phyloP scores from a whole-genome alignment of 1,140 invertebrate genomes.

The Drosophila melanogaster region DNA sequence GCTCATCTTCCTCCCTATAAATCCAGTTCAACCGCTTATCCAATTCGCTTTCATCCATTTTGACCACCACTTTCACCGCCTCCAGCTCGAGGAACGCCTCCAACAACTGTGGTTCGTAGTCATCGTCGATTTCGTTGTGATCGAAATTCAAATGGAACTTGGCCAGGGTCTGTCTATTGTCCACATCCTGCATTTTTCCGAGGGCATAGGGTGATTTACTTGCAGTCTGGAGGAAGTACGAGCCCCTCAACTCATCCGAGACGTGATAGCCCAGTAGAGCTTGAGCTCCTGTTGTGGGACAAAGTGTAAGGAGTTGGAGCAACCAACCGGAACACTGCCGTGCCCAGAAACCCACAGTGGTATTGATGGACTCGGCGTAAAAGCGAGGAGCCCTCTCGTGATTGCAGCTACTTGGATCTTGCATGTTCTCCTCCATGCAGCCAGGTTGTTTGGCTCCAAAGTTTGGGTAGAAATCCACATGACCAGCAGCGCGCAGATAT shows the following conservation, averaged over 20 bases:
- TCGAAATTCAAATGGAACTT: conserved; percentile 31
- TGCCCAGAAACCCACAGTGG: conserved; percentile 89
- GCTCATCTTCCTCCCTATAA: conserved; percentile 36
- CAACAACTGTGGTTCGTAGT: conserved; percentile 63
- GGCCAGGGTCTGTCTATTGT: conserved; percentile 55
- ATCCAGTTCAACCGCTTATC: conserved; percentile 35
- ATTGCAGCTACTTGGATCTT: conserved; percentile 86
- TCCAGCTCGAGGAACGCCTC: conserved; percentile 50
- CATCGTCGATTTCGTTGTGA: conserved; percentile 32
- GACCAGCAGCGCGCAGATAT: conserved; percentile 85
- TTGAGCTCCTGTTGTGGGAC: conserved; percentile 79
- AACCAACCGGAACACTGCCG: conserved; percentile 88
- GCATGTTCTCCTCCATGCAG: conserved; percentile 86
- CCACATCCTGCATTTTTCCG: conserved; percentile 59
- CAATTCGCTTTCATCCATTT: conserved; percentile 28
- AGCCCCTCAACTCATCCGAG: conserved; percentile 75
- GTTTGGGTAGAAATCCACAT: conserved; percentile 89
- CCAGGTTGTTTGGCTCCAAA: conserved; percentile 87
- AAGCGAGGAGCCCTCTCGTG: conserved; percentile 89
- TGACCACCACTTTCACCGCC: not conserved
- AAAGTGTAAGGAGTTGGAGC: conserved; percentile 87
- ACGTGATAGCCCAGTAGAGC: conserved; percentile 88
- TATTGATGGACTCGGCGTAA: conserved; percentile 89
- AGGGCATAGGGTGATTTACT: conserved; percentile 86
- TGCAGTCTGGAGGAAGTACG: conserved; percentile 87